Percentiles rank a stretch among this genome's conserved stretches.
These are phyloP conservation scores for Conops quadrifasciatus DNA, from an alignment of 2,888 invertebrate genomes.

Conservation along the genomic window DNA sequence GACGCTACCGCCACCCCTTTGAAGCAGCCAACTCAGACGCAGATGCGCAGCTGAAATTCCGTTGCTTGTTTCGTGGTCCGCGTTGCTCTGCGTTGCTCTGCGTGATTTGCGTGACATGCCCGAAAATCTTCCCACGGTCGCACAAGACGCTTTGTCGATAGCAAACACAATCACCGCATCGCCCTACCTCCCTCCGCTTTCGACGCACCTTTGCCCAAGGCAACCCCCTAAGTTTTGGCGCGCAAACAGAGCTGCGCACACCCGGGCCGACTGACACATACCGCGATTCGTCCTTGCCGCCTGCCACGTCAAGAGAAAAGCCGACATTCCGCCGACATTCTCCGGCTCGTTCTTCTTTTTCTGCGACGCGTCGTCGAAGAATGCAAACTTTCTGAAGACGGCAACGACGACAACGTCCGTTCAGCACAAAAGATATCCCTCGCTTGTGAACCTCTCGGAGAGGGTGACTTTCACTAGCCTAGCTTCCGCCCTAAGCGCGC, in stretches of 20 bases:
- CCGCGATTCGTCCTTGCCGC: conserved; percentile 2
- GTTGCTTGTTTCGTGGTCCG: conserved; percentile 6
- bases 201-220: conserved; percentile 33
- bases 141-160: neutral
- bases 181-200: conserved; percentile 56
- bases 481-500: conserved; percentile 21
- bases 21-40: conserved; percentile 25
- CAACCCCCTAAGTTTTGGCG: conserved; percentile 44
- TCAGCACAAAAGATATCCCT: neutral
- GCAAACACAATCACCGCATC: conserved; percentile 49
- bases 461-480: neutral
- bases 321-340: neutral
- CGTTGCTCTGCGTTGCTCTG: conserved; percentile 1
- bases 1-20: conserved; percentile 1
- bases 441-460: neutral
- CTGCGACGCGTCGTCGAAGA: neutral
- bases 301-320: neutral
- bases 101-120: conserved; percentile 6
- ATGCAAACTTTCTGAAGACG: conserved; percentile 32
- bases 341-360: no score
- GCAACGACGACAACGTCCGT: neutral
- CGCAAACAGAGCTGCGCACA: conserved; percentile 34
- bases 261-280: conserved; percentile 31
- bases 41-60: conserved; percentile 30
- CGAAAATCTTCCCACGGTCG: conserved; percentile 58